Percentiles rank a stretch among this genome's conserved stretches.
These are phyloP conservation scores for Perithous albicinctus DNA, from an alignment of 2,888 invertebrate species.

Conservation along the genomic window DNA sequence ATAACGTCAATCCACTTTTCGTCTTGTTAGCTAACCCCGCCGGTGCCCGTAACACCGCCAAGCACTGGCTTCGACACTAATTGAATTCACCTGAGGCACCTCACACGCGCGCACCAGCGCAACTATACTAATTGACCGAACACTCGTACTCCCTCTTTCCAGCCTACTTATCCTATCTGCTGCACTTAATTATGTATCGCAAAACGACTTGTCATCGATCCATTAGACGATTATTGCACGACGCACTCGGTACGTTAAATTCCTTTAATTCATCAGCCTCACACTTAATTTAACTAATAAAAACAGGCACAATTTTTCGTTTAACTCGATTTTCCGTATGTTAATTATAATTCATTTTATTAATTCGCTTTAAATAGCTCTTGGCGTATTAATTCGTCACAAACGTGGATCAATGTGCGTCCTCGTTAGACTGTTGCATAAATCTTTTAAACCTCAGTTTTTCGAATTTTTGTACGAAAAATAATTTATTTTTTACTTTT, in stretches of 20 bases:
- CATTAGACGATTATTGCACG: slow-evolving; percentile 25
- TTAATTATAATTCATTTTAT: too few relatives aligned
- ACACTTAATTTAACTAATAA: neutral
- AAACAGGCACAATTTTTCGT: too few relatives aligned
- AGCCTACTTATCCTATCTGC: slow-evolving; percentile 18
- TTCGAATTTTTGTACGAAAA: too few relatives aligned
- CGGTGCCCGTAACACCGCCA: neutral
- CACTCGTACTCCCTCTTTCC: neutral
- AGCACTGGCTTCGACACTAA: slow-evolving; percentile 36
- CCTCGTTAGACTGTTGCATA: too few relatives aligned
- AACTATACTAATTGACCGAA: slow-evolving; percentile 14
- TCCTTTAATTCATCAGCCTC: neutral
- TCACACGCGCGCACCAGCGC: neutral
- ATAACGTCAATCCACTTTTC: slow-evolving; percentile 62
- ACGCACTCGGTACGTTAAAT: neutral
- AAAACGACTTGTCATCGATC: slow-evolving; percentile 20
- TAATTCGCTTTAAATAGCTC: too few relatives aligned
- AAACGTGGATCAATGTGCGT: too few relatives aligned
- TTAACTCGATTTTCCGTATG: too few relatives aligned
- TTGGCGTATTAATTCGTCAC: too few relatives aligned
- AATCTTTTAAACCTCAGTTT: too few relatives aligned
- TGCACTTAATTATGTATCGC: slow-evolving; percentile 5
- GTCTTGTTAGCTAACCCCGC: slow-evolving; percentile 12
- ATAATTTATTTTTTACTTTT: too few relatives aligned
- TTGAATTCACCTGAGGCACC: slow-evolving; percentile 48